Evolutionary conservation across 64 coral and sea anemone species (phyloP).

Genomic region (Actinia tenebrosa): DNA sequence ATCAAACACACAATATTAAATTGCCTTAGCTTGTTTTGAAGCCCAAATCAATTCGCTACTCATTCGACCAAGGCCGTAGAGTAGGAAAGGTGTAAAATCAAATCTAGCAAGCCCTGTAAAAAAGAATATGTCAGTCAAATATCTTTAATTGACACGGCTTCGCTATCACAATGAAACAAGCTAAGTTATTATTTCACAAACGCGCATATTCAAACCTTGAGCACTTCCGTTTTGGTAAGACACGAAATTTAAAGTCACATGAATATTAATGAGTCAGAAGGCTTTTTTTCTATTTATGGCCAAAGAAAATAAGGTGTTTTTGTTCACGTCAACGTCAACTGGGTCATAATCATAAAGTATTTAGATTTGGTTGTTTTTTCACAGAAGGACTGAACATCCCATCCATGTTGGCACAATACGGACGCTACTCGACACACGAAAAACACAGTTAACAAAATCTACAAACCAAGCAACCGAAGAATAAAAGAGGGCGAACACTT

Average conservation of each 20-base stretch:
- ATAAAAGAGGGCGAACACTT: not conserved
- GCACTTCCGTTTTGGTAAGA: not conserved
- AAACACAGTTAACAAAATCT: not conserved
- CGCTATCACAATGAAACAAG: not conserved
- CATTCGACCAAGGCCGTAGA: too few relatives aligned
- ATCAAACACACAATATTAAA: not conserved
- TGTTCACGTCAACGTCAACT: not conserved
- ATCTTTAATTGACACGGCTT: not conserved
- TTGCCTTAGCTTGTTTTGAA: not conserved
- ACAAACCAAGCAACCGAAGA: not conserved
- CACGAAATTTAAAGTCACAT: not conserved
- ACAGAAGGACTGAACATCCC: not conserved
- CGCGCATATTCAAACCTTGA: not conserved
- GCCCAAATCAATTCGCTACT: not conserved
- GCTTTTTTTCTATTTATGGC: constrained; percentile 6
- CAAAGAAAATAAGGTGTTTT: not conserved
- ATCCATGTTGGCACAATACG: not conserved
- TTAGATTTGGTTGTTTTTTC: not conserved
- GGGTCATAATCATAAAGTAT: not conserved
- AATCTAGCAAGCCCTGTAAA: too few relatives aligned
- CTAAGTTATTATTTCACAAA: not conserved
- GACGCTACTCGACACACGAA: not conserved
- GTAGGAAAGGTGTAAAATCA: too few relatives aligned
- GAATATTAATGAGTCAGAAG: not conserved
- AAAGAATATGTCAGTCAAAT: not conserved